Percentiles rank a stretch among this genome's conserved stretches.
Evolutionary conservation across 92 coral and sea anemone species (phyloP).

Genomic region (Porites rus): DNA sequence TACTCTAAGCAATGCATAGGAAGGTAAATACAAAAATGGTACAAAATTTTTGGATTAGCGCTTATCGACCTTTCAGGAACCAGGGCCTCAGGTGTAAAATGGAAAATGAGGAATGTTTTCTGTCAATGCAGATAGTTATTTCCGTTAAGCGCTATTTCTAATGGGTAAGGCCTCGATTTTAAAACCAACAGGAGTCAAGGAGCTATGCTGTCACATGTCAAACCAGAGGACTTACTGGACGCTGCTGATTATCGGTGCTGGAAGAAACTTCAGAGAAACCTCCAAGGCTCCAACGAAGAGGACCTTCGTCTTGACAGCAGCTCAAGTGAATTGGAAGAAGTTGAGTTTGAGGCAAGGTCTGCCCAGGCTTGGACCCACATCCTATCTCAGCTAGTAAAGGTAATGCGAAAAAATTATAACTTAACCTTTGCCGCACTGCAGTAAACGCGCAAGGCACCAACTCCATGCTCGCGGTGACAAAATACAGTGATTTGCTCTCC

Average conservation of each 20-base stretch:
- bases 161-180: not conserved
- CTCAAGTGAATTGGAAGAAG: conserved; percentile 39
- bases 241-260: conserved; percentile 80
- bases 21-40: too few species aligned
- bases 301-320: not conserved
- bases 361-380: conserved; percentile 92
- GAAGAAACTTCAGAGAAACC: conserved; percentile 66
- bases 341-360: conserved; percentile 73
- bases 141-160: not conserved
- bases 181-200: conserved; percentile 80
- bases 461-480: not conserved
- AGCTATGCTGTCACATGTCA: conserved; percentile 83
- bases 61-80: too few species aligned
- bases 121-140: too few species aligned
- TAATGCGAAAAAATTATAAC: not conserved
- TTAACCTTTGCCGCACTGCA: not conserved
- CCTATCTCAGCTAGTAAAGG: conserved; percentile 91
- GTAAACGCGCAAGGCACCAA: too few species aligned
- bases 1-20: too few species aligned
- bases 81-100: too few species aligned
- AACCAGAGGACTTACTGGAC: conserved; percentile 84
- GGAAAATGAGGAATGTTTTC: too few species aligned
- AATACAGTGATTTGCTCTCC: too few species aligned
- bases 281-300: conserved; percentile 19
- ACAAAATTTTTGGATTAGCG: too few species aligned